A percentile compares a stretch with the other conserved stretches of the same genome.
phyloP scores from a whole-genome alignment of 53 echinoderm and acorn worm genomes.

The Stichopus horrens region DNA sequence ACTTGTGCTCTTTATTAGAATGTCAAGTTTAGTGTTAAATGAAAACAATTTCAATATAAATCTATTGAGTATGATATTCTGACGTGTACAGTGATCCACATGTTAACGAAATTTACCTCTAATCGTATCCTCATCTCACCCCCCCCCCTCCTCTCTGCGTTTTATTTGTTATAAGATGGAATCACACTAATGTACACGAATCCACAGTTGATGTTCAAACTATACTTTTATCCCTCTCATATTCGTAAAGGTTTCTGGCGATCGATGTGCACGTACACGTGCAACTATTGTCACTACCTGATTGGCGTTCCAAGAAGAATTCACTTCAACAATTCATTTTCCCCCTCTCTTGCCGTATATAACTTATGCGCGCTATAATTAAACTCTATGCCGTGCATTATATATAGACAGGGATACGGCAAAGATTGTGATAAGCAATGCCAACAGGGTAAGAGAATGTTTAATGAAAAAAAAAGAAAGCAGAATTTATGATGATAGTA shows the following conservation, averaged over 20 bases:
- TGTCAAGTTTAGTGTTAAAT: too few relatives aligned
- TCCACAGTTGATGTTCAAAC: not conserved
- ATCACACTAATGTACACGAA: too few relatives aligned
- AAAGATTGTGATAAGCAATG: conserved; percentile 18
- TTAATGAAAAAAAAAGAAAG: not conserved
- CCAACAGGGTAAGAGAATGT: not conserved
- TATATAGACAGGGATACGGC: not conserved
- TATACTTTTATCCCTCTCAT: not conserved
- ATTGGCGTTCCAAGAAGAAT: not conserved
- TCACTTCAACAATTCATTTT: not conserved
- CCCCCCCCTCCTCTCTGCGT: too few relatives aligned
- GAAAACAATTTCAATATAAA: too few relatives aligned
- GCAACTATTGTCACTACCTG: not conserved
- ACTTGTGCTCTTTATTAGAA: too few relatives aligned
- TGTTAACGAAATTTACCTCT: too few relatives aligned
- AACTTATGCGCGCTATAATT: conserved; percentile 9
- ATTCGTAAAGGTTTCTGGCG: not conserved
- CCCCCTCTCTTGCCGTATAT: not conserved
- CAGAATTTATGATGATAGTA: conserved; percentile 21
- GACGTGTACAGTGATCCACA: too few relatives aligned
- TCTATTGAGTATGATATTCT: too few relatives aligned
- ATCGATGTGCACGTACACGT: not conserved
- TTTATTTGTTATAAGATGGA: too few relatives aligned
- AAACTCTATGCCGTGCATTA: not conserved
- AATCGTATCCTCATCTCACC: too few relatives aligned